Evolutionary conservation across 2,888 invertebrate species (phyloP), one percentile per base, ranked within the genome.

Genomic region (Tetragnatha montana): DNA sequence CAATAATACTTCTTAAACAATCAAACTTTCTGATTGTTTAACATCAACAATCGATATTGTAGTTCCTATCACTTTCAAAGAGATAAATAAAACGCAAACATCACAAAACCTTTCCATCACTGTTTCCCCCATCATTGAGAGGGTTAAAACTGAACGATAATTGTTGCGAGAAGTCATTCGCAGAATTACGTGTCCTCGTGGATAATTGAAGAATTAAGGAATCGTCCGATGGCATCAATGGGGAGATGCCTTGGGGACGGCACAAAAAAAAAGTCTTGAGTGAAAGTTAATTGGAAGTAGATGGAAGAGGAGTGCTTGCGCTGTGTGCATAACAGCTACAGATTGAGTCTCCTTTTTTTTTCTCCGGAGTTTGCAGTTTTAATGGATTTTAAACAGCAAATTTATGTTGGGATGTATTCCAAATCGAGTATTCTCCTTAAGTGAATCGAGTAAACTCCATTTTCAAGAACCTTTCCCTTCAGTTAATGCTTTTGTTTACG

Each of bases 151-250:
- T 74, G 71, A 60, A 75, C 69, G 71, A 89, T 85, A 85, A 89
- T 85, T 84, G 89, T 85, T 75, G 60, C 51, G 14, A 84, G 35
- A 89, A 89, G 84, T 81, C 85, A 81, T 89, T 84, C 80, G 47
- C 76, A 51, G 84, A 89, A 85, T 89, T 85, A 75, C 84, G 70
- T 60, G 79, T 81, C 19, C 80, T 35, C 81, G 71, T 74, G 51
- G 50, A 83, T 88, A 89, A 89, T 85, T 89, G 89, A 51, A 51
- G 49, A 75, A 74, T 88, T 49, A 81, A 87, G 69, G 75, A 81
- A 75, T 71, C 19, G 73, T 60, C 80, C 60, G 47, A 7, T 22
- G 69, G 4, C 60, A 4, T 60, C 60, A 10, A 60, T 60, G 60
- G 60, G 12, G 60, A 17, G 35, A 1, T 35, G 35, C 35, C 4